These are phyloP conservation scores for Ahaetulla prasina DNA, from an alignment of 2,113 vertebrate species.

Conservation along the genomic window DNA sequence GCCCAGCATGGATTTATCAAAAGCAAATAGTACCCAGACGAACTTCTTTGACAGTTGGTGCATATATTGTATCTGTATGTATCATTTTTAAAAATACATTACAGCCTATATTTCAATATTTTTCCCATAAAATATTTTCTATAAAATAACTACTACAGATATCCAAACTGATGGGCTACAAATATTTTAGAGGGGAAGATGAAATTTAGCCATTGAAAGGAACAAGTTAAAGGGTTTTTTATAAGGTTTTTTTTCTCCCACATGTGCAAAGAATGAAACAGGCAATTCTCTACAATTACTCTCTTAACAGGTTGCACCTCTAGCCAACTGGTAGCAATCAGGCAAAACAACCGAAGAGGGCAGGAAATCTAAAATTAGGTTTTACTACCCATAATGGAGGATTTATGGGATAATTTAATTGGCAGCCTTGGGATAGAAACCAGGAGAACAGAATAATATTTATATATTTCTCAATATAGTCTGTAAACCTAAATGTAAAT, in stretches of 20 bases:
- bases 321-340: conserved; percentile 72
- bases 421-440: conserved; percentile 73
- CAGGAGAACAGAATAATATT: conserved; percentile 63
- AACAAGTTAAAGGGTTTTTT: conserved; percentile 35
- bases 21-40: not conserved
- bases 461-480: conserved; percentile 62
- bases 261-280: conserved; percentile 46
- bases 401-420: conserved; percentile 81
- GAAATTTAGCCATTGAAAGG: conserved; percentile 39
- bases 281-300: conserved; percentile 45
- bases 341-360: conserved; percentile 62
- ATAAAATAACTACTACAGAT: conserved; percentile 35
- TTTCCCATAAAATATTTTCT: conserved; percentile 20
- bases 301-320: conserved; percentile 56
- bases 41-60: not conserved
- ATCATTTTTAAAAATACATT: conserved; percentile 3
- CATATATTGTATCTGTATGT: not conserved
- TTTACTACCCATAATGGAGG: conserved; percentile 80
- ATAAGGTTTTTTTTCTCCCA: conserved; percentile 6
- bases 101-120: not conserved
- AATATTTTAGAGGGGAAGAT: conserved; percentile 24
- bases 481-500: conserved; percentile 53
- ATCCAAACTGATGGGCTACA: not conserved
- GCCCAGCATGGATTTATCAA: not conserved
- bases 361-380: conserved; percentile 85